Conservation (phyloP, 1,140 invertebrate genomes). For the Nasonia longicornis region DNA sequence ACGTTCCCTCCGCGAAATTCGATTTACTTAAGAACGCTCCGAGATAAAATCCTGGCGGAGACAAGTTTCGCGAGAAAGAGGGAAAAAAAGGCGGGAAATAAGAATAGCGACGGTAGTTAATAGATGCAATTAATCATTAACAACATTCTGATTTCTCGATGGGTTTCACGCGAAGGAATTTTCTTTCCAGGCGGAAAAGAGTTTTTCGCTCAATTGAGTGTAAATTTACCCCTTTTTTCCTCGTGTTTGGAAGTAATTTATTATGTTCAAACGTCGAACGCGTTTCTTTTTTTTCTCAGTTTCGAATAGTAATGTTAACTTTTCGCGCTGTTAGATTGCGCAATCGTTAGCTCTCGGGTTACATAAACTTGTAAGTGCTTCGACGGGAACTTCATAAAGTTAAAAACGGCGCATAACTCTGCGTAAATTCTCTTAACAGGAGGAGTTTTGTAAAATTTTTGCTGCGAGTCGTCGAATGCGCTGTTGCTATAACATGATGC, state of each 20-base stretch:
- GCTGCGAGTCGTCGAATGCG: no score
- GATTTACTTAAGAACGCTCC: slow-evolving; percentile 24
- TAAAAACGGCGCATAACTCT: neutral
- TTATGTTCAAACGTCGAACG: neutral
- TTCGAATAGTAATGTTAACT: neutral
- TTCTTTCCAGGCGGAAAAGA: neutral
- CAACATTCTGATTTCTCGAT: slow-evolving; percentile 5
- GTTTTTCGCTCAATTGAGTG: neutral
- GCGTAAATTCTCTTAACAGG: neutral
- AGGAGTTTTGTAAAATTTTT: neutral
- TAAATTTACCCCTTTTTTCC: neutral
- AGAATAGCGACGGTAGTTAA: neutral
- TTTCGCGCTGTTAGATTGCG: neutral
- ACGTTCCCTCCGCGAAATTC: slow-evolving; percentile 21
- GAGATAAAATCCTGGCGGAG: slow-evolving; percentile 5
- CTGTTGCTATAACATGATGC: neutral
- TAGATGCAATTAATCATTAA: slow-evolving; percentile 35
- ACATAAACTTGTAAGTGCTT: neutral
- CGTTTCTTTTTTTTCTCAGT: neutral
- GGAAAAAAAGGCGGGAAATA: neutral
- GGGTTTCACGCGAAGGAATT: neutral
- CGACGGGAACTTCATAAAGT: neutral
- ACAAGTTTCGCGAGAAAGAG: neutral
- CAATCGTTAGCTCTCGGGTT: neutral
- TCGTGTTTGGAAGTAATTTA: neutral